Conservation (phyloP, 2,113 vertebrate species). For the Pelobates fuscus region DNA sequence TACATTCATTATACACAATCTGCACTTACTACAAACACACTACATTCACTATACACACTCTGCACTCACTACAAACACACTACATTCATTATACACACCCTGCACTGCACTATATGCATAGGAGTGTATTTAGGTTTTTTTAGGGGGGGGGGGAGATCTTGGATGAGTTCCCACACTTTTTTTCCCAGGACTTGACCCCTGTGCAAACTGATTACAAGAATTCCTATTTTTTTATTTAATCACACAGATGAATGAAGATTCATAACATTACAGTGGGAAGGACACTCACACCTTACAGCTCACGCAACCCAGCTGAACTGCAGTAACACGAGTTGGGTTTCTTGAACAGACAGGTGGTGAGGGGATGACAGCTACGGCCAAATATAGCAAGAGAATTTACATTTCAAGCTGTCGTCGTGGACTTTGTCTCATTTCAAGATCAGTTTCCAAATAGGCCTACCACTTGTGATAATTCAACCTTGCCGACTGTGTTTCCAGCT, state of each 20-base stretch:
- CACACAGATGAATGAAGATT: constrained; percentile 5
- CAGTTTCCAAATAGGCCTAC: background rate
- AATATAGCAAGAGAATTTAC: background rate
- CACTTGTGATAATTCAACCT: background rate
- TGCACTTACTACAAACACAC: no score
- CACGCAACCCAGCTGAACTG: background rate
- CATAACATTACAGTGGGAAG: background rate
- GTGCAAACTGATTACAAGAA: background rate
- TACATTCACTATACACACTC: no score
- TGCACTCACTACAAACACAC: no score
- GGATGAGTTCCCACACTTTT: no score
- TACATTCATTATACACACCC: no score
- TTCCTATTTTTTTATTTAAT: constrained; percentile 1
- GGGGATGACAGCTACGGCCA: constrained; percentile 4
- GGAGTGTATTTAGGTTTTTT: no score
- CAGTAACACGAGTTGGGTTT: background rate
- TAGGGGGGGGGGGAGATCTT: no score
- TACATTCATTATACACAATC: no score
- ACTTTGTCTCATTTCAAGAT: background rate
- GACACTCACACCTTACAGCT: background rate
- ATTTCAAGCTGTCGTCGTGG: background rate
- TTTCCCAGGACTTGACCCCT: no score
- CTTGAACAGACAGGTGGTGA: background rate
- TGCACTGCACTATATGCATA: no score
- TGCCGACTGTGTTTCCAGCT: background rate